Percentiles rank a stretch among this genome's conserved stretches.
Conservation (phyloP, 2,797 vertebrate species). For the Aplochiton taeniatus region DNA sequence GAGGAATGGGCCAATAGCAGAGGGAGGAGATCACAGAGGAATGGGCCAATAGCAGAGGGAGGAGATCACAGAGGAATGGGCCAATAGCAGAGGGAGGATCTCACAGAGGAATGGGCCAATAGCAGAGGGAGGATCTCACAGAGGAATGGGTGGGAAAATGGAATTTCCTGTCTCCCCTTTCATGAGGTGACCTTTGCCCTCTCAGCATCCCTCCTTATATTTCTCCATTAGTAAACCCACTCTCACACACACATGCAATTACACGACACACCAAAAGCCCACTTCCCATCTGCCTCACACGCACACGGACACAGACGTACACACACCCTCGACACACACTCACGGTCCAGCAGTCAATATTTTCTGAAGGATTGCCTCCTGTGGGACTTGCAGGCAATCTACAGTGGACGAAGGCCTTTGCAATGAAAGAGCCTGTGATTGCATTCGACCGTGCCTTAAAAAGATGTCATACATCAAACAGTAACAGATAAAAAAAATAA, state of each 20-base stretch:
- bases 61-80: not conserved
- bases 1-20: no score
- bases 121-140: no score
- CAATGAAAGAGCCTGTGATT: slow-evolving; percentile 79
- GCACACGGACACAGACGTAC: slow-evolving; percentile 4
- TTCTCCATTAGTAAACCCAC: not conserved
- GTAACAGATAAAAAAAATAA: slow-evolving; percentile 78
- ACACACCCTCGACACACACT: slow-evolving; percentile 31
- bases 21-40: no score
- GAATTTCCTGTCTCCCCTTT: slow-evolving; percentile 1
- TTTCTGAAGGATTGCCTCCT: slow-evolving; percentile 77
- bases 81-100: not conserved
- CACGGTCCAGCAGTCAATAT: slow-evolving; percentile 77
- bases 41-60: not conserved
- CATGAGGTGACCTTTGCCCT: slow-evolving; percentile 17
- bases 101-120: no score
- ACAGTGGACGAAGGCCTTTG: slow-evolving; percentile 43
- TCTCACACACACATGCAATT: not conserved
- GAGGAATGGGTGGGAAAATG: not conserved
- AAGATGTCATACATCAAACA: slow-evolving; percentile 82
- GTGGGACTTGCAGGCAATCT: slow-evolving; percentile 72
- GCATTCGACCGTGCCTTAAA: slow-evolving; percentile 77
- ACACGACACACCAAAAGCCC: not conserved
- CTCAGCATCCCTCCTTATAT: not conserved
- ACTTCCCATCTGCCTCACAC: slow-evolving; percentile 22